Conservation (phyloP, 2,888 invertebrate species). For the Herminia tarsipennalis region DNA sequence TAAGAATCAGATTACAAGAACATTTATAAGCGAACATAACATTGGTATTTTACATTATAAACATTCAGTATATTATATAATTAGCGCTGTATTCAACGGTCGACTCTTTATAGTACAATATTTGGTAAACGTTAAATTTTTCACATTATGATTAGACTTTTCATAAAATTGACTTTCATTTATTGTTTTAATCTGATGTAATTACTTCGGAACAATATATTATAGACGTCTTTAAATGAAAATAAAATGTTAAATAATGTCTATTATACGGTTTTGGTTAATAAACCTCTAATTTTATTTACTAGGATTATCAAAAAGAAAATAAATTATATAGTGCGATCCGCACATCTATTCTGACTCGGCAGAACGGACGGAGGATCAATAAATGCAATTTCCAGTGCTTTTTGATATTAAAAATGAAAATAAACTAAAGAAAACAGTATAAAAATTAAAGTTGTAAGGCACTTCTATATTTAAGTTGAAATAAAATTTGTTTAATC, state of each 20-base stretch:
- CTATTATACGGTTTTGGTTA: constrained; percentile 24
- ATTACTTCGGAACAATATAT: constrained; percentile 25
- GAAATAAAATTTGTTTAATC: constrained; percentile 67
- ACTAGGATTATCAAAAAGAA: constrained; percentile 49
- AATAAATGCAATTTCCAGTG: constrained; percentile 81
- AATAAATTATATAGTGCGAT: constrained; percentile 40
- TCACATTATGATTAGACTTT: constrained; percentile 46
- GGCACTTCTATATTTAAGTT: constrained; percentile 83
- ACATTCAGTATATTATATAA: constrained; percentile 35
- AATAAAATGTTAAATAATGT: constrained; percentile 34
- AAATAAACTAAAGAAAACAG: constrained; percentile 62
- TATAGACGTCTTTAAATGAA: constrained; percentile 36
- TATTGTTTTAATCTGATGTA: constrained; percentile 47
- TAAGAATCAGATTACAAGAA: constrained; percentile 39
- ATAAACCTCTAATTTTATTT: constrained; percentile 35
- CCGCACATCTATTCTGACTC: constrained; percentile 55
- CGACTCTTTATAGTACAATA: constrained; percentile 42
- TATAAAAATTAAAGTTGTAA: constrained; percentile 81
- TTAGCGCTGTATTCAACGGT: constrained; percentile 51
- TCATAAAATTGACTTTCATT: constrained; percentile 75
- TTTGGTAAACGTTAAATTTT: constrained; percentile 39
- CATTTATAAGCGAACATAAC: constrained; percentile 46
- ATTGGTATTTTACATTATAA: constrained; percentile 33
- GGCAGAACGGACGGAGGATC: constrained; percentile 63
- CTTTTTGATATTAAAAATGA: constrained; percentile 51